Evolutionary conservation across 37 sponge, comb jelly and placozoan genomes (phyloP).

Genomic region (Cladorhizidae sp.): DNA sequence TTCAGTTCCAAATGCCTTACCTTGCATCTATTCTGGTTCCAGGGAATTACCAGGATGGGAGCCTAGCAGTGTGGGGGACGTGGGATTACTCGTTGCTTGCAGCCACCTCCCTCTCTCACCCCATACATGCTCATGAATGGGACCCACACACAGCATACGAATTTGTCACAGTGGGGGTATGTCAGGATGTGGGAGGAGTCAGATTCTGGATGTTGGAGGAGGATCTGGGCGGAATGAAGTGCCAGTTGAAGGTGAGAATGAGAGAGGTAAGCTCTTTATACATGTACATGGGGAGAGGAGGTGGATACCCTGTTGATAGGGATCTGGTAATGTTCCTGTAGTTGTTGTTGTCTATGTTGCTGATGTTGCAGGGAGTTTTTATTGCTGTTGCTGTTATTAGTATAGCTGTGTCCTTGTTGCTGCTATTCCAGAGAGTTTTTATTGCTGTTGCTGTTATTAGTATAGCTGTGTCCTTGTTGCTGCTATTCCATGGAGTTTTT

Average conservation of each 20-base stretch:
- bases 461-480: too few relatives aligned
- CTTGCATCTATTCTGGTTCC: neutral
- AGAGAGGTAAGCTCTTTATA: neutral
- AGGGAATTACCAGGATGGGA: slow-evolving; percentile 61
- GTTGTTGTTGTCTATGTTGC: too few relatives aligned
- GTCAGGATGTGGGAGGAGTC: slow-evolving; percentile 14
- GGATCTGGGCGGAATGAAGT: neutral
- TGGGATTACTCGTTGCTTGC: slow-evolving; percentile 60
- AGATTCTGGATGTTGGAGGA: slow-evolving; percentile 78
- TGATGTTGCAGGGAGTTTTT: too few relatives aligned
- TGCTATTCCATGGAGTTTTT: too few relatives aligned
- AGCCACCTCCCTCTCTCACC: slow-evolving; percentile 8
- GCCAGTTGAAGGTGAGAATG: slow-evolving; percentile 1
- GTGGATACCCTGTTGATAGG: neutral
- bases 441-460: too few relatives aligned
- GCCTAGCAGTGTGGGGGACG: slow-evolving; percentile 70
- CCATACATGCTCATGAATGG: slow-evolving; percentile 63
- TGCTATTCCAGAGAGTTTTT: too few relatives aligned
- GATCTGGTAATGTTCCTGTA: too few relatives aligned
- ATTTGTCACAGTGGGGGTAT: slow-evolving; percentile 70
- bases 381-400: too few relatives aligned
- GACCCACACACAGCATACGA: slow-evolving; percentile 80
- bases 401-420: too few relatives aligned
- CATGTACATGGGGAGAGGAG: too few relatives aligned
- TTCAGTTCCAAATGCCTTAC: neutral